Base-by-base conservation (phyloP, 2,888 invertebrate genomes). In the Colletes collaris region DNA sequence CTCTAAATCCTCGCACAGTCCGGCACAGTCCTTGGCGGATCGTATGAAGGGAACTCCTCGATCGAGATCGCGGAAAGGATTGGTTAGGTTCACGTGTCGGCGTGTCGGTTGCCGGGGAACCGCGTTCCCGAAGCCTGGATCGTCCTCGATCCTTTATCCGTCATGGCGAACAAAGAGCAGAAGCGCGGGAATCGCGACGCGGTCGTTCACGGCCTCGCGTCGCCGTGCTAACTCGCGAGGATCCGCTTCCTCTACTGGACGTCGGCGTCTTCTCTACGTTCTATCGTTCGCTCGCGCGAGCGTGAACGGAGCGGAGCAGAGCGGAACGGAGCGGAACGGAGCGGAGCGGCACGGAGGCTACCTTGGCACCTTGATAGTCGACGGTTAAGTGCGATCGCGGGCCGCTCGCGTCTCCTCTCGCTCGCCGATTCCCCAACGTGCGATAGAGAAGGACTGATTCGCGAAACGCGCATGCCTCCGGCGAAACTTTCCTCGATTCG, bases 381-480 rank as follows among this genome's bases (percentile, higher is more conserved):
- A 83, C 90, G 90, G 88, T 90, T 90, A 88, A 91, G 90, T 92
- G 92, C 89, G 87, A 89, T 77, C 85, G 82, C 82, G 85, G 75
- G 70, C 79, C 83, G 81, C 83, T 73, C 82, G 72, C 66, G 81
- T 63, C 68, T 4, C 71, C 70, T 63, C 73, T 76, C 58, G 59
- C 69, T 81, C 81, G 56, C 4, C 7, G 81, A 80, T 76, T 74
- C 69, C 69, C 70, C 68, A 70, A 59, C 56, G 64, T 56, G 62
- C 8, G 56, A 68, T 35, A 60, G 59, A 64, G 75, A 68, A 63
- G 62, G 49, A 55, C n/a, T 5, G 37, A 44, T 27, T 7, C 56
- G 8, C 60, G 46, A 53, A 52, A 40, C 79, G 82, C 82, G 82
- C 82, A 83, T 83, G 82, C 73, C 73, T 78, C 67, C 50, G 60